These are phyloP conservation scores for Nannospalax galili DNA, from an alignment of 2,113 vertebrate genomes.

Conservation along the genomic window DNA sequence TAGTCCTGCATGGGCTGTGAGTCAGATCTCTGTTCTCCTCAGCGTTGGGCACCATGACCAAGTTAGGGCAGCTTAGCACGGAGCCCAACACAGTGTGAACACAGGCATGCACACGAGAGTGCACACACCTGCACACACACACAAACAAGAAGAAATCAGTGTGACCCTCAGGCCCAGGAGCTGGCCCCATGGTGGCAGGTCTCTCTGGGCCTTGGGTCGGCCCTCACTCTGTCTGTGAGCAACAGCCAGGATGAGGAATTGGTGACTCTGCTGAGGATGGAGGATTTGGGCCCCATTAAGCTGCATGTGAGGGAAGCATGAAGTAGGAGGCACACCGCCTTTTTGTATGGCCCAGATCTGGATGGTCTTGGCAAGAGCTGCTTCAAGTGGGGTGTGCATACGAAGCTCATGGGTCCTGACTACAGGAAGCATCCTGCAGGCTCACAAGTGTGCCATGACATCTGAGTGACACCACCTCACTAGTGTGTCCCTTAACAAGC, in stretches of 20 bases:
- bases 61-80: neutral
- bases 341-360: neutral
- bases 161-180: fast-evolving
- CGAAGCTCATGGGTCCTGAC: neutral
- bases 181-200: fast-evolving
- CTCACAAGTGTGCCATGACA: fast-evolving
- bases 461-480: neutral
- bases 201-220: neutral
- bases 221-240: fast-evolving
- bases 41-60: too few species aligned
- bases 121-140: neutral
- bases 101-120: too few species aligned
- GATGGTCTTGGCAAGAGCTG: neutral
- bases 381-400: neutral
- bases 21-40: neutral
- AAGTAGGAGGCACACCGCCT: neutral
- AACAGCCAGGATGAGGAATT: fast-evolving
- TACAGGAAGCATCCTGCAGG: neutral
- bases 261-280: fast-evolving
- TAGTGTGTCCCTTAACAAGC: neutral
- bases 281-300: too few species aligned
- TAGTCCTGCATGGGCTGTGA: neutral
- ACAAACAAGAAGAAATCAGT: neutral
- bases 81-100: neutral
- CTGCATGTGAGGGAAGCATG: neutral